These are phyloP conservation scores for Acridotheres tristis DNA, from an alignment of 2,797 vertebrate genomes.

Conservation along the genomic window DNA sequence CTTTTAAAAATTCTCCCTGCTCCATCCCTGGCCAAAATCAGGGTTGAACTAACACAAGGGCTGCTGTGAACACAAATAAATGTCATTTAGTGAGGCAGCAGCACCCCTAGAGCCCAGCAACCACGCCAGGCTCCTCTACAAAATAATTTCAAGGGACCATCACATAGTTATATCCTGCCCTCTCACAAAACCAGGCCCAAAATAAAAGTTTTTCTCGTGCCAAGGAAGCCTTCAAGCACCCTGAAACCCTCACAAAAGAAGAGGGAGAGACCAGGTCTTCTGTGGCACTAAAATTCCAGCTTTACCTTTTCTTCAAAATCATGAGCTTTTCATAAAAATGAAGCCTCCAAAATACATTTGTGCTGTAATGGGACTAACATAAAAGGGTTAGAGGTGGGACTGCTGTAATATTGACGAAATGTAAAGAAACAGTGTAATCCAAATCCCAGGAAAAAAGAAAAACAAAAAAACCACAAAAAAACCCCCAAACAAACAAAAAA, in stretches of 20 bases:
- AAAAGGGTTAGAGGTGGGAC: neutral
- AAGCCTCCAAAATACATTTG: neutral
- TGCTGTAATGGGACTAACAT: neutral
- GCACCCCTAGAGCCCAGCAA: neutral
- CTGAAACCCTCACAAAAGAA: neutral
- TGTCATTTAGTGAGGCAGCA: neutral
- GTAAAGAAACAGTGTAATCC: neutral
- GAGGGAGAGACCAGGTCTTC: neutral
- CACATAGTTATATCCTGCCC: neutral
- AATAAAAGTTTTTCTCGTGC: neutral
- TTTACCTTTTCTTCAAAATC: neutral
- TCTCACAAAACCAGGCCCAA: neutral
- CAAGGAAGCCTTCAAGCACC: neutral
- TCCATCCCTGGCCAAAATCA: neutral
- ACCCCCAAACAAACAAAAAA: no score
- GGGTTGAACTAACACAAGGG: neutral
- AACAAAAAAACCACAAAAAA: neutral
- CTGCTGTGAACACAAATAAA: neutral
- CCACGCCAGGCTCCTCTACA: neutral
- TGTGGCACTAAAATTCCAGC: neutral
- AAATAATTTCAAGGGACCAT: neutral
- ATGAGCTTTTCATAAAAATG: neutral
- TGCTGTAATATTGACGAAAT: neutral
- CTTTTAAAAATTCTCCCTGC: neutral
- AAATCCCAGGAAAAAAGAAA: neutral